Percentiles rank a stretch among this genome's conserved stretches.
phyloP scores from a whole-genome alignment of 2,113 vertebrate species.

The Rhea pennata region DNA sequence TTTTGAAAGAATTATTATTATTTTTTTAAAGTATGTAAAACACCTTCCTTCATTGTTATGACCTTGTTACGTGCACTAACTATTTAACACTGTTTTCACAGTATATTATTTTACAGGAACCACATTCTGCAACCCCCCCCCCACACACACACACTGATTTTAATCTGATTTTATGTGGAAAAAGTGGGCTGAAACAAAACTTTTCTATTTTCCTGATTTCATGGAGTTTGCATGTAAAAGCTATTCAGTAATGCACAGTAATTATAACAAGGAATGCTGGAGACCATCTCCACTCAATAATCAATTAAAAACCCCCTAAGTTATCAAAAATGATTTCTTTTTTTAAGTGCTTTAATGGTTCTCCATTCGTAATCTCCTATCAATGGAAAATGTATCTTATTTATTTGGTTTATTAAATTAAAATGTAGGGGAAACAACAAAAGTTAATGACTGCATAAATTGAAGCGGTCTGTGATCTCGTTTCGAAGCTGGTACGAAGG shows the following conservation, averaged over 20 bases:
- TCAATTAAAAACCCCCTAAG: not conserved
- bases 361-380: not conserved
- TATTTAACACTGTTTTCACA: not conserved
- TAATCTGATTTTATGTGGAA: not conserved
- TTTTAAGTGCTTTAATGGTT: slow-evolving; percentile 73
- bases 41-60: not conserved
- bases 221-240: slow-evolving; percentile 33
- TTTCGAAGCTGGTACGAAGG: not conserved
- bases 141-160: slow-evolving; percentile 7
- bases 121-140: not conserved
- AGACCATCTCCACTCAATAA: not conserved
- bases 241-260: not conserved
- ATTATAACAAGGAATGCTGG: not conserved
- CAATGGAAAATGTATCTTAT: not conserved
- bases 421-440: not conserved
- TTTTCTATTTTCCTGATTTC: slow-evolving; percentile 7
- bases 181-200: not conserved
- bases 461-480: not conserved
- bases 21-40: not conserved
- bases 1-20: not conserved
- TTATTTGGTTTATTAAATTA: slow-evolving; percentile 8
- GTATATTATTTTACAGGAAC: not conserved
- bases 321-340: slow-evolving; percentile 48
- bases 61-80: not conserved
- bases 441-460: not conserved